Percentiles rank a stretch among this genome's conserved stretches.
Conservation (phyloP, 2,797 vertebrate species). For the Rhinophrynus dorsalis region DNA sequence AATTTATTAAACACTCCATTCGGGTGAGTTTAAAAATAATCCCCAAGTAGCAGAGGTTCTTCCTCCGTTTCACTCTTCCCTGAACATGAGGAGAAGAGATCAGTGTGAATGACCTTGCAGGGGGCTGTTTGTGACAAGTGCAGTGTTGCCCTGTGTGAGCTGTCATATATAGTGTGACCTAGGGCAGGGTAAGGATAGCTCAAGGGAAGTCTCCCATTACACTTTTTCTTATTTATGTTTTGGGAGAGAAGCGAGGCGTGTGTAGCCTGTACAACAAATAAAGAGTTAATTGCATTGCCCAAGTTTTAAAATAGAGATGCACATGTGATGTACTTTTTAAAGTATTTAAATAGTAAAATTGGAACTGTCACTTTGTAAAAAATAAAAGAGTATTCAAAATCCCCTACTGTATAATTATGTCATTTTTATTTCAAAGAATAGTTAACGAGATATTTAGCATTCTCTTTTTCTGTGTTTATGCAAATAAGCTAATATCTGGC, state of each 20-base stretch:
- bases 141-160: constrained; percentile 14
- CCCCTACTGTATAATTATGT: too few relatives aligned
- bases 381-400: too few relatives aligned
- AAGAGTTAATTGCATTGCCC: too few relatives aligned
- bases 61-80: constrained; percentile 35
- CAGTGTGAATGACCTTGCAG: constrained; percentile 55
- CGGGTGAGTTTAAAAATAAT: constrained; percentile 54
- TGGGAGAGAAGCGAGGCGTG: not conserved
- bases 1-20: constrained; percentile 68
- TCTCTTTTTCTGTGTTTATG: too few relatives aligned
- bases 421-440: too few relatives aligned
- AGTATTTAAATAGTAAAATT: too few relatives aligned
- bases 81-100: constrained; percentile 38
- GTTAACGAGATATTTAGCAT: too few relatives aligned
- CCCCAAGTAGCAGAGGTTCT: constrained; percentile 52
- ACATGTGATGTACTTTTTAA: too few relatives aligned
- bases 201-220: constrained; percentile 2
- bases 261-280: not conserved
- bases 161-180: constrained; percentile 3
- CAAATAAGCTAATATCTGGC: too few relatives aligned
- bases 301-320: too few relatives aligned
- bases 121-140: constrained; percentile 9
- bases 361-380: too few relatives aligned
- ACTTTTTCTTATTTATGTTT: not conserved
- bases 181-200: not conserved